phyloP scores from a whole-genome alignment of 2,113 vertebrate genomes.

The Archilochus colubris region DNA sequence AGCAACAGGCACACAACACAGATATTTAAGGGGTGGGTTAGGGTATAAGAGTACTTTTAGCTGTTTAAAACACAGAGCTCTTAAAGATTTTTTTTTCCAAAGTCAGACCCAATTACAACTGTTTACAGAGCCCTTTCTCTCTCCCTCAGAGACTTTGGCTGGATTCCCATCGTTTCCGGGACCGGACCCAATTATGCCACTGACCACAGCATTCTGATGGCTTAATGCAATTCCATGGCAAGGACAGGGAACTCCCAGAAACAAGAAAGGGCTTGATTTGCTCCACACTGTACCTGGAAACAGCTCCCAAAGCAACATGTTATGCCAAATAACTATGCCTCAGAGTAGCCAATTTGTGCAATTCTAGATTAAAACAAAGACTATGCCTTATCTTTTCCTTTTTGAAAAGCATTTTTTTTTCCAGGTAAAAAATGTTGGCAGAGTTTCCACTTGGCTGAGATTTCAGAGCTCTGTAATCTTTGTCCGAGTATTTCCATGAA shows the following conservation, averaged over 20 bases:
- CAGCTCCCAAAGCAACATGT: not conserved
- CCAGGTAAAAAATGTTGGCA: constrained; percentile 36
- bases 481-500: constrained; percentile 20
- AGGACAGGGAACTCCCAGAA: constrained; percentile 58
- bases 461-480: constrained; percentile 32
- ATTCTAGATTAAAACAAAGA: constrained; percentile 27
- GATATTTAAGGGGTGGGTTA: not conserved
- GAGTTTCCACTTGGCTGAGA: constrained; percentile 8
- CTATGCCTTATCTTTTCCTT: constrained; percentile 10
- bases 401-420: constrained; percentile 32
- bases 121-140: constrained; percentile 49
- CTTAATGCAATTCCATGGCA: constrained; percentile 50
- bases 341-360: constrained; percentile 35
- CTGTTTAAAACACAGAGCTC: not conserved
- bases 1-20: not conserved
- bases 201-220: constrained; percentile 49
- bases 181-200: constrained; percentile 52
- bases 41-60: not conserved
- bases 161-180: constrained; percentile 29
- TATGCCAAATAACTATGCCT: constrained; percentile 19
- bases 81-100: not conserved
- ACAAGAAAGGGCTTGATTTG: constrained; percentile 53
- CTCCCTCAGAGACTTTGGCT: constrained; percentile 32
- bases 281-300: constrained; percentile 35
- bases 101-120: constrained; percentile 39